Evolutionary conservation across 2,797 vertebrate genomes (phyloP), one percentile per base, ranked within the genome.

Genomic region (Chromis chromis): DNA sequence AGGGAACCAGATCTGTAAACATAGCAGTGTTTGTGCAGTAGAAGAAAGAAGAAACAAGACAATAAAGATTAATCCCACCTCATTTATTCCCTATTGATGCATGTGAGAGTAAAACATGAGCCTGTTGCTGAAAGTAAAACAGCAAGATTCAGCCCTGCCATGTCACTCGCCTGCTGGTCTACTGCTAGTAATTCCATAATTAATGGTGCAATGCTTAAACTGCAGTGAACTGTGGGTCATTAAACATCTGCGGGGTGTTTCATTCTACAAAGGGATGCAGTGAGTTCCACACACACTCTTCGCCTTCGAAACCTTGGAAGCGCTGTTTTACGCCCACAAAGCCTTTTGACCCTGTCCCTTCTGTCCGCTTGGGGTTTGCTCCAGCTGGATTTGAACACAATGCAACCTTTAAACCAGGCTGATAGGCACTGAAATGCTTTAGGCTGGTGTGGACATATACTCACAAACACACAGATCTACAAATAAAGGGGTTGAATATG

Each of bases 181-280:
- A 3, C 27, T 40, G 57, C 67, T 64, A 21, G 19, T 19, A 40
- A 70, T 46, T 55, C 49, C n/a, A 16, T 58, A 69, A 85, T 75
- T 83, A 74, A 68, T 42, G 46, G 59, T 57, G 25, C 14, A 74
- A 28, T 62, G 39, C 14, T 40, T 46, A 68, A 56, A 55, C 17
- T 19, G 48, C 42, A 55, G 13, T 50, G 56, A 82, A 73, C 67
- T 36, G 49, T 6, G 16, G 59, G 53, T 52, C 58, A 65, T 65
- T 65, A 56, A 77, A 74, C 27, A 72, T 76, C 82, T 83, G 79
- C 63, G 63, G 81, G 70, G 54, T 54, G n/a, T 21, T 78, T 70
- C 28, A 16, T 39, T 73, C 50, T 46, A 62, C 59, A 71, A 53
- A 78, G 55, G 33, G 69, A 11, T 56, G 48, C 55, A 66, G 64